Percentiles rank a stretch among this genome's conserved stretches.
Evolutionary conservation across 2,797 vertebrate species (phyloP).

Genomic region (Malurus leucopterus): DNA sequence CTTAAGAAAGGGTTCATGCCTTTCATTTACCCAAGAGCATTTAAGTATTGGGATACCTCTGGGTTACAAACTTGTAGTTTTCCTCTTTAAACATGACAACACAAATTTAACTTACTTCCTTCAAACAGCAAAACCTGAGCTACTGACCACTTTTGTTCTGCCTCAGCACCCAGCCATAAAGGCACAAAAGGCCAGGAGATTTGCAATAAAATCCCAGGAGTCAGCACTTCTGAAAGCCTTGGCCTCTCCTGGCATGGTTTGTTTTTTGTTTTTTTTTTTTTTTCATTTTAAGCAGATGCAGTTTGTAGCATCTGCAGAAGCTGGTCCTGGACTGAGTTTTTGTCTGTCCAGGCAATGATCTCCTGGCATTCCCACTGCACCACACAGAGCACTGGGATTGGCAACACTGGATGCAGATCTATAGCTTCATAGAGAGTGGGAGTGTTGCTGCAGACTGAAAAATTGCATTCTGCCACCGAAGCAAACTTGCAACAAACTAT

Average conservation of each 20-base stretch:
- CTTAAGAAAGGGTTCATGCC: not conserved
- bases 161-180: not conserved
- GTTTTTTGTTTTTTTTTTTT: not conserved
- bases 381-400: not conserved
- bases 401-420: not conserved
- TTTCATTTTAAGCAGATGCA: not conserved
- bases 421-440: not conserved
- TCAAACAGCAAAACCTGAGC: not conserved
- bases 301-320: not conserved
- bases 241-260: not conserved
- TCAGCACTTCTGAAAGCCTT: not conserved
- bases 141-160: not conserved
- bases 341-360: rapidly evolving
- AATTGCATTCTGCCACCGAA: not conserved
- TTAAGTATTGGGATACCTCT: not conserved
- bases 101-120: not conserved
- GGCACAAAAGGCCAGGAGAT: not conserved
- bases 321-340: not conserved
- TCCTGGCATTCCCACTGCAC: not conserved
- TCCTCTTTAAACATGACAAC: not conserved
- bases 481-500: not conserved
- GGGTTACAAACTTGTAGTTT: not conserved
- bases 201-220: not conserved
- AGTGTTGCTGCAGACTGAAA: slow-evolving; percentile 4
- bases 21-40: not conserved